phyloP scores from a whole-genome alignment of 2,113 vertebrate genomes.

The Platichthys flesus region DNA sequence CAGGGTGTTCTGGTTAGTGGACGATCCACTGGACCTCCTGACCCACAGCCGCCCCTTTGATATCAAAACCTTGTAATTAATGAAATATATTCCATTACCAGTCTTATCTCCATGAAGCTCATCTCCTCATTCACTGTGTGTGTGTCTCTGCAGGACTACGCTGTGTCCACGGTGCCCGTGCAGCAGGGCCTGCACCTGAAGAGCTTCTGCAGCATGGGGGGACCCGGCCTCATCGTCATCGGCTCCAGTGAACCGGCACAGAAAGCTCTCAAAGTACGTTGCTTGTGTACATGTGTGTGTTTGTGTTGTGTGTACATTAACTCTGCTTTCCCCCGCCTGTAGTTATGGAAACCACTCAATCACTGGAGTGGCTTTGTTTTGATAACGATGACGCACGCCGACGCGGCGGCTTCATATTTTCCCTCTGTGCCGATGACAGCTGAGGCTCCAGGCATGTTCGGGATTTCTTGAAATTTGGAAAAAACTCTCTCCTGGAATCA shows the following conservation, averaged over 20 bases:
- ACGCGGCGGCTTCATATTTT: conserved; percentile 27
- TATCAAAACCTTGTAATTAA: neutral
- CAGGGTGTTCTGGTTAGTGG: no score
- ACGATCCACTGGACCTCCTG: no score
- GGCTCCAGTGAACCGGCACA: conserved; percentile 95
- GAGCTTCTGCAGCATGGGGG: conserved; percentile 98
- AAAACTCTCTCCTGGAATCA: no score
- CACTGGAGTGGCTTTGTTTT: conserved; percentile 35
- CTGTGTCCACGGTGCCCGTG: conserved; percentile 94
- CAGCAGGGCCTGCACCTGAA: conserved; percentile 90
- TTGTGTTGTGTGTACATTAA: conserved; percentile 21
- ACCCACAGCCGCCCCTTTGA: no score
- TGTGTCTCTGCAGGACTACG: conserved; percentile 83
- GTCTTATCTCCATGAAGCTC: neutral
- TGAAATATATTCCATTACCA: no score
- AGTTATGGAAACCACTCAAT: conserved; percentile 49
- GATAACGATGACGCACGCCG: conserved; percentile 35
- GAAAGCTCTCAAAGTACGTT: conserved; percentile 93
- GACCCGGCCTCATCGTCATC: conserved; percentile 93
- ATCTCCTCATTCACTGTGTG: conserved; percentile 1
- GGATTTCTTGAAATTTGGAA: neutral
- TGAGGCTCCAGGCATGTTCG: neutral
- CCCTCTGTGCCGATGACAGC: neutral
- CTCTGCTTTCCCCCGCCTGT: conserved; percentile 12
- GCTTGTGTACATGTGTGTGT: neutral